Conservation (phyloP, 1,140 invertebrate species). For the Lethocerus indicus region DNA sequence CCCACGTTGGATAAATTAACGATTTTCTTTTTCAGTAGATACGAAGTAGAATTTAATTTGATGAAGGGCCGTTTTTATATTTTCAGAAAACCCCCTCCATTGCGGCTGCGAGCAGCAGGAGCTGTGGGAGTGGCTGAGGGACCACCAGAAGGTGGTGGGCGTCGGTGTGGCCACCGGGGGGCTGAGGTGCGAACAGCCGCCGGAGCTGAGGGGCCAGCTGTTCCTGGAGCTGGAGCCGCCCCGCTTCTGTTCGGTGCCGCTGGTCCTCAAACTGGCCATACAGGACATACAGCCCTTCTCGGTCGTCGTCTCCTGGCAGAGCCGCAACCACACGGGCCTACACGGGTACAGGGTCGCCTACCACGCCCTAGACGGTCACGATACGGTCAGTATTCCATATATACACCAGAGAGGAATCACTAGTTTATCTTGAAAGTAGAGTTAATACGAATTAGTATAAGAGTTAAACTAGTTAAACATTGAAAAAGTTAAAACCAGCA, state of each 20-base stretch:
- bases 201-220: constrained; percentile 50
- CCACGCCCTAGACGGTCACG: constrained; percentile 43
- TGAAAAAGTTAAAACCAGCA: too few relatives aligned
- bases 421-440: not conserved
- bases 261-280: constrained; percentile 63
- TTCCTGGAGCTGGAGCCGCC: constrained; percentile 61
- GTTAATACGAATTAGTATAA: not conserved
- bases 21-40: too few relatives aligned
- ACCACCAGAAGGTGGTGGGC: constrained; percentile 55
- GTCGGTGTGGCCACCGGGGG: constrained; percentile 27
- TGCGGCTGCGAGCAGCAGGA: constrained; percentile 72
- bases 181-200: constrained; percentile 58
- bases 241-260: constrained; percentile 62
- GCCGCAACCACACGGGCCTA: constrained; percentile 67
- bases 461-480: not conserved
- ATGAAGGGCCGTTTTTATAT: not conserved
- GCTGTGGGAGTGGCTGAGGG: constrained; percentile 72
- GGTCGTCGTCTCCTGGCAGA: constrained; percentile 76
- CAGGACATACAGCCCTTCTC: constrained; percentile 76
- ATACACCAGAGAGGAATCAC: too few relatives aligned
- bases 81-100: constrained; percentile 60
- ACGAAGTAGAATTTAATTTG: not conserved
- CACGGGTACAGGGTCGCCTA: constrained; percentile 74
- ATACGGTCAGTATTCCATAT: not conserved
- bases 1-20: too few relatives aligned